phyloP scores from a whole-genome alignment of 2,797 vertebrate species.

The Hyperoplus immaculatus region DNA sequence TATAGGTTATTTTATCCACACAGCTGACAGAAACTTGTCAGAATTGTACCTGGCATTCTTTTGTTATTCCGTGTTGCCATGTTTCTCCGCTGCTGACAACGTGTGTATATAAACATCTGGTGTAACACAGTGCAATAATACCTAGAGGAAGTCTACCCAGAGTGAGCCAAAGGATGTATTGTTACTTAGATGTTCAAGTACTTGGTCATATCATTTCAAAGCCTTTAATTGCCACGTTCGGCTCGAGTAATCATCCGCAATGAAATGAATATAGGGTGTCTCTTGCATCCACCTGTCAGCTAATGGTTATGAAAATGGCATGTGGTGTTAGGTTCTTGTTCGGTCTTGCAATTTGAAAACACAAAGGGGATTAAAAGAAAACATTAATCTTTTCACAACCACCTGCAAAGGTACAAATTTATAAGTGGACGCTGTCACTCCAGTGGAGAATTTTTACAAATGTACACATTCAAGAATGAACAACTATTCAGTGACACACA shows the following conservation, averaged over 20 bases:
- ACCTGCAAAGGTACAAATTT: slow-evolving; percentile 6
- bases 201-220: slow-evolving; percentile 42
- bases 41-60: slow-evolving; percentile 35
- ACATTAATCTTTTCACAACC: slow-evolving; percentile 8
- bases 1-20: slow-evolving; percentile 24
- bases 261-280: slow-evolving; percentile 33
- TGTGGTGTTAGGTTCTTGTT: slow-evolving; percentile 3
- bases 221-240: slow-evolving; percentile 50
- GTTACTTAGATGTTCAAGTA: slow-evolving; percentile 39
- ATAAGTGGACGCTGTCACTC: background rate
- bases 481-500: background rate
- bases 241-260: slow-evolving; percentile 33
- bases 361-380: slow-evolving; percentile 28
- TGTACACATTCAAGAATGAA: background rate
- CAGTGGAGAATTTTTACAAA: slow-evolving; percentile 19
- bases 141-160: slow-evolving; percentile 2
- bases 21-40: slow-evolving; percentile 35
- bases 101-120: slow-evolving; percentile 46
- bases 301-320: slow-evolving; percentile 50
- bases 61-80: slow-evolving; percentile 13
- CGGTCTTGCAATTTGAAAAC: slow-evolving; percentile 38
- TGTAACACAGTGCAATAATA: slow-evolving; percentile 42
- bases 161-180: slow-evolving; percentile 26
- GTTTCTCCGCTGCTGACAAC: slow-evolving; percentile 41
- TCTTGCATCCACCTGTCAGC: slow-evolving; percentile 45